These are phyloP conservation scores for Eubasilissa regina DNA, from an alignment of 1,140 invertebrate species.

Conservation along the genomic window DNA sequence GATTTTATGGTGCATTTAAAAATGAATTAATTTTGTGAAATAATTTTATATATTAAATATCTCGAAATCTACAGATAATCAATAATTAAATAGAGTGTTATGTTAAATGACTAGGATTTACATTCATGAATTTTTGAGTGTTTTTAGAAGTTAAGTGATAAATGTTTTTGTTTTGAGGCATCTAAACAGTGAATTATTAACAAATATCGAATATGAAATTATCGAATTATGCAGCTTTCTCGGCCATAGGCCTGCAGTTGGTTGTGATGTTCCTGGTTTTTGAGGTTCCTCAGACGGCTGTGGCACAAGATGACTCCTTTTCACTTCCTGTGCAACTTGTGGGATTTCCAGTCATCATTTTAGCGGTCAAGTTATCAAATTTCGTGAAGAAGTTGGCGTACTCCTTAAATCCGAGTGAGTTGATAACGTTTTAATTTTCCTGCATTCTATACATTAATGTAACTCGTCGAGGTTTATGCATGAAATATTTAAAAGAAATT, in stretches of 20 bases:
- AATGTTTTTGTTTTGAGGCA: neutral
- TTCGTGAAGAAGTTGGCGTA: constrained; percentile 89
- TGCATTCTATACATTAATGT: too few relatives aligned
- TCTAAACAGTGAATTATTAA: neutral
- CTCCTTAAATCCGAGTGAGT: constrained; percentile 86
- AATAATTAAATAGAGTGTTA: too few relatives aligned
- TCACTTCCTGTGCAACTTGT: constrained; percentile 86
- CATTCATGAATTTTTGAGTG: neutral
- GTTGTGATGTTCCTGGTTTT: constrained; percentile 59
- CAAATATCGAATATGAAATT: constrained; percentile 49
- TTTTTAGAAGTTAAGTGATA: neutral
- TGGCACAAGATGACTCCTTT: constrained; percentile 76
- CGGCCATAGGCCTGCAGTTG: constrained; percentile 37
- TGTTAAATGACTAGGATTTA: too few relatives aligned
- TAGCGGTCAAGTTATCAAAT: constrained; percentile 85
- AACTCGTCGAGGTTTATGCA: too few relatives aligned
- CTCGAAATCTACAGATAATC: too few relatives aligned
- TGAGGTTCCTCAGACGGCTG: constrained; percentile 63
- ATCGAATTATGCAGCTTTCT: constrained; percentile 45
- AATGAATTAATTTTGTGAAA: too few relatives aligned
- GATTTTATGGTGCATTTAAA: too few relatives aligned
- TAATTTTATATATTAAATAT: too few relatives aligned
- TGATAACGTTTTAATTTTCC: neutral
- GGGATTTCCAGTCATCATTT: constrained; percentile 87
- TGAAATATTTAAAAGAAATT: too few relatives aligned